Conservation (phyloP, 2,888 invertebrate genomes). For the Synanthedon formicaeformis region DNA sequence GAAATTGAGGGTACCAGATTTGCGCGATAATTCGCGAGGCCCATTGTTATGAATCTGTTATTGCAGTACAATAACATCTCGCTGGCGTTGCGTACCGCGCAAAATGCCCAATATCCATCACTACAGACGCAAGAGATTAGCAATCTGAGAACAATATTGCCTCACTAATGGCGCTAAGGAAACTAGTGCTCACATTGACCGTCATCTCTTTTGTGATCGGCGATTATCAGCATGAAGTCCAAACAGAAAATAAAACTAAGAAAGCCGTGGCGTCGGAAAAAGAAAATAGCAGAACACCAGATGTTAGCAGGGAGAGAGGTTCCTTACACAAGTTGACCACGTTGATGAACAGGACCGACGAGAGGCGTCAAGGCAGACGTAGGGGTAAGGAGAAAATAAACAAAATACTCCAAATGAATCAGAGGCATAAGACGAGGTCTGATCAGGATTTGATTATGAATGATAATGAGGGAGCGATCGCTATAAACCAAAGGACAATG, state of each 20-base stretch:
- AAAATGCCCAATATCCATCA: slow-evolving; percentile 25
- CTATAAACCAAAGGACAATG: slow-evolving; percentile 28
- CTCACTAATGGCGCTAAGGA: slow-evolving; percentile 55
- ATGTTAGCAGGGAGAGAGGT: slow-evolving; percentile 34
- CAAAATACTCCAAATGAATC: slow-evolving; percentile 28
- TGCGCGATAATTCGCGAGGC: slow-evolving; percentile 10
- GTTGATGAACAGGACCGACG: slow-evolving; percentile 43
- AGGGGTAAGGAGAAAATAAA: slow-evolving; percentile 32
- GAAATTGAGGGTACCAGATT: slow-evolving; percentile 9
- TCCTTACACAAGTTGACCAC: slow-evolving; percentile 38
- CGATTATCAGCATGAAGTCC: slow-evolving; percentile 39
- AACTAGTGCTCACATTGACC: slow-evolving; percentile 31
- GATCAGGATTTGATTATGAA: slow-evolving; percentile 41
- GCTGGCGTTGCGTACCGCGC: slow-evolving; percentile 12
- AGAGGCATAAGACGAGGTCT: slow-evolving; percentile 16
- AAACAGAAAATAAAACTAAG: slow-evolving; percentile 48
- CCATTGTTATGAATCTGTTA: slow-evolving; percentile 44
- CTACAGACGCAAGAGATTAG: slow-evolving; percentile 13
- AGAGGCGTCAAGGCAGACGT: slow-evolving; percentile 19
- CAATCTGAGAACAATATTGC: slow-evolving; percentile 26
- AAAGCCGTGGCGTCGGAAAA: slow-evolving; percentile 62
- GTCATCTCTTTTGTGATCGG: slow-evolving; percentile 36
- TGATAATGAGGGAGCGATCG: slow-evolving; percentile 47
- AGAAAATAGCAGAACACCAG: slow-evolving; percentile 41
- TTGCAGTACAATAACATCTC: slow-evolving; percentile 17